These are phyloP conservation scores for Byasa hedistus DNA, from an alignment of 2,888 invertebrate genomes.

Conservation along the genomic window DNA sequence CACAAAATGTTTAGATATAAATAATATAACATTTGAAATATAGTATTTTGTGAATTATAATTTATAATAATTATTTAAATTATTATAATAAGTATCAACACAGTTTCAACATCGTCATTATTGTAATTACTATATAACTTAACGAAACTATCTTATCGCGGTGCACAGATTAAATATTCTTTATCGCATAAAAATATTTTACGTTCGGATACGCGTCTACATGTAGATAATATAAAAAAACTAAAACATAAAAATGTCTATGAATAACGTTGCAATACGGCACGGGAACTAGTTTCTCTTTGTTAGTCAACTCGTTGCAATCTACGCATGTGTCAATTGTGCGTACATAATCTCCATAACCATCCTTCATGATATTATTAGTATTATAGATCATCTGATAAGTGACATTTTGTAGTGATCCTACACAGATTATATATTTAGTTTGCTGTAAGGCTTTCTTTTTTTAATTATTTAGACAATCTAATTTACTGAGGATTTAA, in stretches of 20 bases:
- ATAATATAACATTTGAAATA: too few relatives aligned
- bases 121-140: constrained; percentile 22
- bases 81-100: background rate
- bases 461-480: too few relatives aligned
- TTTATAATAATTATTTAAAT: background rate
- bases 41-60: too few relatives aligned
- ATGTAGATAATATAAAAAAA: constrained; percentile 18
- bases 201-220: constrained; percentile 11
- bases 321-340: background rate
- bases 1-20: too few relatives aligned
- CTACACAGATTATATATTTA: constrained; percentile 10
- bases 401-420: background rate
- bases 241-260: constrained; percentile 2
- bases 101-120: constrained; percentile 1
- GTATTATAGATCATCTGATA: constrained; percentile 1
- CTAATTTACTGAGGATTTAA: background rate
- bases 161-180: constrained; percentile 27
- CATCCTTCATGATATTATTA: constrained; percentile 13
- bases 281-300: constrained; percentile 9
- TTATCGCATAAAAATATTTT: constrained; percentile 18
- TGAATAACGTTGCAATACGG: background rate
- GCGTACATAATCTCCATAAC: constrained; percentile 1
- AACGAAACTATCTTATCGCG: constrained; percentile 22
- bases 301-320: constrained; percentile 13
- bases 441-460: background rate